phyloP scores from a whole-genome alignment of 2,113 vertebrate genomes.

The Mustela nigripes region DNA sequence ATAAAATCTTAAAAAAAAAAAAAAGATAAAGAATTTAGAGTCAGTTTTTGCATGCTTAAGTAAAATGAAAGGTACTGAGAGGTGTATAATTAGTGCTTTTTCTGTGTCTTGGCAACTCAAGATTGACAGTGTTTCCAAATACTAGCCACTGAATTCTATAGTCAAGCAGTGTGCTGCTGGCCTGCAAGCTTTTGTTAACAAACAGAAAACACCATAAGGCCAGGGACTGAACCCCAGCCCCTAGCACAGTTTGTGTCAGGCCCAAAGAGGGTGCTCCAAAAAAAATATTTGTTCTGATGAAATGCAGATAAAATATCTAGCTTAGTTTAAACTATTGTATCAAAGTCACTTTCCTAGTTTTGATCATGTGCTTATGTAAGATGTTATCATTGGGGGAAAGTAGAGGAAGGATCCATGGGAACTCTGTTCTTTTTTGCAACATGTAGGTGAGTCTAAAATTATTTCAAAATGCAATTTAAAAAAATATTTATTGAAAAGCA shows the following conservation, averaged over 20 bases:
- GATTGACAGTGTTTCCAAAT: conserved; percentile 35
- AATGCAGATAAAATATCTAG: background rate
- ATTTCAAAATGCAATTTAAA: background rate
- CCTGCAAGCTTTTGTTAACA: background rate
- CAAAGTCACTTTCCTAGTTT: conserved; percentile 21
- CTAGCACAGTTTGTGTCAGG: background rate
- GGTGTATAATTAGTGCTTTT: background rate
- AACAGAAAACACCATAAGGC: background rate
- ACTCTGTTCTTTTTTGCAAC: background rate
- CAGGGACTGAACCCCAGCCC: background rate
- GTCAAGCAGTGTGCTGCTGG: background rate
- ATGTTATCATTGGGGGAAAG: background rate
- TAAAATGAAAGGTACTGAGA: conserved; percentile 1
- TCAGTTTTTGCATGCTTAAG: background rate
- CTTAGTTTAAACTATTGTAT: background rate
- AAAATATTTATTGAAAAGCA: conserved; percentile 2
- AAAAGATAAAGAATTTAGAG: background rate
- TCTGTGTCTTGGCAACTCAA: background rate
- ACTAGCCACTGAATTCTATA: background rate
- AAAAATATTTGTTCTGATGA: background rate
- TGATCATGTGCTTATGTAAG: background rate
- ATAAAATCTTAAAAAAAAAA: conserved; percentile 19
- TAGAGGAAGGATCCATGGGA: background rate
- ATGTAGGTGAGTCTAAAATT: background rate
- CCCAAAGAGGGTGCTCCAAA: background rate